Base-by-base conservation (phyloP, 2,113 vertebrate genomes). In the Halcyon senegalensis region DNA sequence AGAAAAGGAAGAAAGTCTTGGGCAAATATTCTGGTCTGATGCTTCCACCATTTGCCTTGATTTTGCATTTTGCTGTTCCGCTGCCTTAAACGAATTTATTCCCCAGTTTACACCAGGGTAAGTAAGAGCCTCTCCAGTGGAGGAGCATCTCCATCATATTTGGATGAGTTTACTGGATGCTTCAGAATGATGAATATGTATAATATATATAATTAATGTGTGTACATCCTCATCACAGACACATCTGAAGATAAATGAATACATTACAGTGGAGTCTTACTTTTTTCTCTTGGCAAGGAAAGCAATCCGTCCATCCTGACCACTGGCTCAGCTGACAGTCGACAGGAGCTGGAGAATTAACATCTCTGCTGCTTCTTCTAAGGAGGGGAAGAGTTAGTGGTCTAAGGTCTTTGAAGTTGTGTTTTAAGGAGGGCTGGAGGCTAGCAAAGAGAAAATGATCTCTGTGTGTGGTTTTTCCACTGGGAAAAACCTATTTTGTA, bases 251-350 rank as follows among this genome's bases (percentile, higher is more conserved):
- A 95, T 90, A 76, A 93, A 91, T 97, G 83, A 89, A 89, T 94
- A 84, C 89, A 89, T 95, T 95, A 87, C 9, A 11, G 59, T 13
- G n/a, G 11, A 44, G 72, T 69, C 96, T 98, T 97, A 99, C 99
- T 98, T 96, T 98, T 96, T 94, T 98, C 43, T 98, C 96, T 93
- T 98, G 98, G 95, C 99, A 99, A 63, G 98, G 96, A 85, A 98
- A 97, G 95, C 99, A 99, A 3, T 97, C 90, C 10, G 98, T 99
- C 99, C 99, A 99, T 50, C 96, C 62, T 14, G 99, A 98, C 99
- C 99, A 99, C 50, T 69, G 93, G 75, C 98, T 97, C 91, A 99
- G 91, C 75, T 77, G 97, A 89, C 99, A 99, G 97, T 98, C 43
- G 8, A 98, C 94, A 4, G 99, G 98, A 90, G 63, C 56, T 15